A percentile compares a stretch with the other conserved stretches of the same genome.
These are phyloP conservation scores for Paratrypauchen microcephalus DNA, from an alignment of 2,797 vertebrate genomes.

Conservation along the genomic window DNA sequence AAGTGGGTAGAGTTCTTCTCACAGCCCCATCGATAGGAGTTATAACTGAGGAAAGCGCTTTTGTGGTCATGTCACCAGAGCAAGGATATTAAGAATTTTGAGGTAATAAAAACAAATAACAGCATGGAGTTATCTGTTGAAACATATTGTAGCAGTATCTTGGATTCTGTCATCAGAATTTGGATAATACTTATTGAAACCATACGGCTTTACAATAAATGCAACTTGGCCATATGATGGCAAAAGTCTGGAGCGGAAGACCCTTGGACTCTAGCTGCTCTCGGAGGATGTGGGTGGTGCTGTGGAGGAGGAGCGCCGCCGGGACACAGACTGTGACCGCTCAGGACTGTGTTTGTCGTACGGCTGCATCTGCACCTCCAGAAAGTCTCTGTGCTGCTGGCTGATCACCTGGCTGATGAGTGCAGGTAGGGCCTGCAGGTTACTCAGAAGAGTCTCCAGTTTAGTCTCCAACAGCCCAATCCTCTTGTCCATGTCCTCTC, in stretches of 20 bases:
- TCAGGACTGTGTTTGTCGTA: slow-evolving; percentile 91
- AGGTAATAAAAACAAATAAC: slow-evolving; percentile 82
- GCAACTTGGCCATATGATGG: slow-evolving; percentile 99
- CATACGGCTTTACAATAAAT: slow-evolving; percentile 99
- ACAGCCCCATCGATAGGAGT: slow-evolving; percentile 59
- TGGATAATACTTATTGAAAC: slow-evolving; percentile 97
- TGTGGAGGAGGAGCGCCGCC: slow-evolving; percentile 94
- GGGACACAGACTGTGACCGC: slow-evolving; percentile 90
- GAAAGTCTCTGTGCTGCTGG: slow-evolving; percentile 95
- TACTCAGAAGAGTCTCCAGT: slow-evolving; percentile 94
- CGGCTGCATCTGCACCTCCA: slow-evolving; percentile 93
- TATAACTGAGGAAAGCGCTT: slow-evolving; percentile 70
- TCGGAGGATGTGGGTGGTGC: slow-evolving; percentile 98
- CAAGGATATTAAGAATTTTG: slow-evolving; percentile 76
- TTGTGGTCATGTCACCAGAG: slow-evolving; percentile 76
- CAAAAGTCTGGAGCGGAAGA: slow-evolving; percentile 91
- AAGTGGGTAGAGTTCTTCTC: slow-evolving; percentile 69
- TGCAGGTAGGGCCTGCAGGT: slow-evolving; percentile 94
- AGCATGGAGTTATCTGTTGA: slow-evolving; percentile 75
- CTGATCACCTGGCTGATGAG: slow-evolving; percentile 97
- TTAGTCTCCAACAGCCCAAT: slow-evolving; percentile 95
- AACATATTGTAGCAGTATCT: slow-evolving; percentile 79
- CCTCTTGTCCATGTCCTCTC: slow-evolving; percentile 99
- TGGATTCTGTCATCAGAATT: slow-evolving; percentile 98
- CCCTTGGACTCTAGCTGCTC: slow-evolving; percentile 96